Base-by-base conservation (phyloP, 2,113 vertebrate genomes). In the Zapus hudsonius region DNA sequence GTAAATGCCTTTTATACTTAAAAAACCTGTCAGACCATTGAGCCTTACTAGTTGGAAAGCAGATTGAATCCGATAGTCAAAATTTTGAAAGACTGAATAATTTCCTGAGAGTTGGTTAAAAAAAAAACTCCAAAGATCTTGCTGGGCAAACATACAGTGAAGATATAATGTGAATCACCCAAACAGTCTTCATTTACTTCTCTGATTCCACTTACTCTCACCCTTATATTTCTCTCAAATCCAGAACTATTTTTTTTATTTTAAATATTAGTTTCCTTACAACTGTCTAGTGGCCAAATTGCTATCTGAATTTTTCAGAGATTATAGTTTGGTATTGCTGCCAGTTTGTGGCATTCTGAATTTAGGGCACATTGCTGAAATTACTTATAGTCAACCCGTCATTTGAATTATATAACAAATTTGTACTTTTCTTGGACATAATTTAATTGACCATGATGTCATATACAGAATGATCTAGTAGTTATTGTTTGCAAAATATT, bases 1-100 rank as follows among this genome's bases (percentile, higher is more conserved):
- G 87, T 96, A 96, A 97, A 97, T 94, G 96, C 90, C 96, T 97
- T 97, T 97, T 97, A 96, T 96, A 95, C 74, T 96, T 84, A 79
- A 85, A 91, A 91, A 81, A 52, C 36, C 2, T 92, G 96, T 96
- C 95, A 96, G 90, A 89, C 85, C 84, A 85, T 94, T 97, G 95
- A 96, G 93, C 63, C 93, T 96, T 92, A 87, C 95, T 95, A 72
- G 87, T 96, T 92, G 36, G 75, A 96, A 96, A 96, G 93, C 70
- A 95, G 74, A 90, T 89, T 80, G 97, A 97, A 97, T 95, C 4
- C 59, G 88, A 97, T 88, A 91, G 95, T 97, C 74, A 96, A 89
- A 67, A 47, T 91, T 95, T 92, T 96, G 93, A 97, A 95, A 96
- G 96, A n/a, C 72, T 90, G 95, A 95, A 74, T 96, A 93, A 93